A percentile compares a stretch with the other conserved stretches of the same genome.
Evolutionary conservation across 2,797 vertebrate genomes (phyloP).

Genomic region (Channallabes apus): DNA sequence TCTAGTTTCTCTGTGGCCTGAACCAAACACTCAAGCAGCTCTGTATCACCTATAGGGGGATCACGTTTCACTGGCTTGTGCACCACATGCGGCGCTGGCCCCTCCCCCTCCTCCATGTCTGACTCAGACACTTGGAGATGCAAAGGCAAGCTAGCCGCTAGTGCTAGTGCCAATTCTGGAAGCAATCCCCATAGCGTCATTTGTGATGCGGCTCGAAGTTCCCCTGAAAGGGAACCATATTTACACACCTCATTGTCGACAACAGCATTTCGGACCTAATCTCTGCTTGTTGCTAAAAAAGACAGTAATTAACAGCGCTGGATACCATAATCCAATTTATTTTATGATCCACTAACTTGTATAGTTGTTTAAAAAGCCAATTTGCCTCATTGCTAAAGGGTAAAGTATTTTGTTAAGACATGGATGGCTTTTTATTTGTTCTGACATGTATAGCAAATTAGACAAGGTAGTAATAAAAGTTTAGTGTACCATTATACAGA

Average conservation of each 20-base stretch:
- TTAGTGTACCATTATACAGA: background rate
- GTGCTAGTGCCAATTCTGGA: no score
- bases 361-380: conserved; percentile 73
- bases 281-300: conserved; percentile 71
- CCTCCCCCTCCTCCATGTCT: no score
- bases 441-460: conserved; percentile 43
- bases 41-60: no score
- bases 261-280: conserved; percentile 63
- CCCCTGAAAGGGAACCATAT: no score
- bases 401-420: conserved; percentile 61
- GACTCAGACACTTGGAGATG: no score
- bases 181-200: no score
- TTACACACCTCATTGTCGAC: conserved; percentile 70
- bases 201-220: no score
- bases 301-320: conserved; percentile 70
- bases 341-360: conserved; percentile 78
- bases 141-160: no score
- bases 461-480: conserved; percentile 35
- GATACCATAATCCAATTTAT: conserved; percentile 77
- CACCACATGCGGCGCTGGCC: no score
- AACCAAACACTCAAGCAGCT: no score
- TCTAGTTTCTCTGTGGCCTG: no score
- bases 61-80: no score
- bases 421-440: conserved; percentile 53
- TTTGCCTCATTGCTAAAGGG: conserved; percentile 77